A percentile compares a stretch with the other conserved stretches of the same genome.
phyloP scores from a whole-genome alignment of 2,888 invertebrate species.

The Trimorus sp. region DNA sequence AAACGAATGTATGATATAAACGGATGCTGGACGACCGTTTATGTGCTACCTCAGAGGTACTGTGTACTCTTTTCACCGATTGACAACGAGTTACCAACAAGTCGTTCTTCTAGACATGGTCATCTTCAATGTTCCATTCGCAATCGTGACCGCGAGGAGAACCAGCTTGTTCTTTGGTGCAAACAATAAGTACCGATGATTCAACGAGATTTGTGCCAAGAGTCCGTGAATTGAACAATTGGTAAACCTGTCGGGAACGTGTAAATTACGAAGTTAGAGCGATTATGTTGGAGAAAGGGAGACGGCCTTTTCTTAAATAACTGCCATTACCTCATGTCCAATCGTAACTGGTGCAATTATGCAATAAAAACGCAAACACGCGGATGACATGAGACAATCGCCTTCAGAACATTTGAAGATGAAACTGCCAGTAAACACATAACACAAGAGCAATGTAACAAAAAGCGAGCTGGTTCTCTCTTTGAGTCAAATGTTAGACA shows the following conservation, averaged over 20 bases:
- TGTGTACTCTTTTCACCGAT: constrained; percentile 62
- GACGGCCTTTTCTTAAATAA: constrained; percentile 73
- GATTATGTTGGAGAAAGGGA: constrained; percentile 30
- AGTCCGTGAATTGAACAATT: constrained; percentile 29
- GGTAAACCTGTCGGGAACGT: neutral
- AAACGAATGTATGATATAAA: constrained; percentile 50
- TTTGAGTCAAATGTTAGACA: constrained; percentile 30
- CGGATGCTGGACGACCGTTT: constrained; percentile 65
- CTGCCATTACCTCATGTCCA: constrained; percentile 75
- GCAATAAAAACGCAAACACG: constrained; percentile 40
- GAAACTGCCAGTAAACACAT: constrained; percentile 58
- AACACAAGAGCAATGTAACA: constrained; percentile 16
- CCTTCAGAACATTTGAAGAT: constrained; percentile 42
- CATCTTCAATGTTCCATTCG: constrained; percentile 56
- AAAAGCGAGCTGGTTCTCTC: constrained; percentile 54
- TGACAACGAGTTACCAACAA: constrained; percentile 63
- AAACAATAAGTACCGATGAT: constrained; percentile 61
- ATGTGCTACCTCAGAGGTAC: constrained; percentile 63
- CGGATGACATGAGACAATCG: constrained; percentile 59
- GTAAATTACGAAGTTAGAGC: neutral
- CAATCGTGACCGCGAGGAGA: constrained; percentile 32
- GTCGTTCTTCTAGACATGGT: constrained; percentile 58
- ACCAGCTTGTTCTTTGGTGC: constrained; percentile 45
- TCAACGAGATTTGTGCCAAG: constrained; percentile 65
- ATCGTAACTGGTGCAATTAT: constrained; percentile 42